Percentiles rank a stretch among this genome's conserved stretches.
Conservation (phyloP, 2,888 invertebrate species). For the Acleris sparsana region DNA sequence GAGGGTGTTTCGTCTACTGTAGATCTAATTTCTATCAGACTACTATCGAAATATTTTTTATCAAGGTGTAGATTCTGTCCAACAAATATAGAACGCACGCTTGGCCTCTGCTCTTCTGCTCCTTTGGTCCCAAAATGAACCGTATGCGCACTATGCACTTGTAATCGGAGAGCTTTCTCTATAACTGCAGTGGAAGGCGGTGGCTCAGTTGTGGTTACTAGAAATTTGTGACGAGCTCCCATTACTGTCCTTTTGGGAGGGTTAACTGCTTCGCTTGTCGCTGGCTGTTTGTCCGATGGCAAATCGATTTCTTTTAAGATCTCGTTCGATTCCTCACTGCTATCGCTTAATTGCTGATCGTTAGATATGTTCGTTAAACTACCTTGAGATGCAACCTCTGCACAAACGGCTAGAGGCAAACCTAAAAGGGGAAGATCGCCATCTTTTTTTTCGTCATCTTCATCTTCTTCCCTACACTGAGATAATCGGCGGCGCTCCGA, state of each 20-base stretch:
- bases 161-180: conserved; percentile 74
- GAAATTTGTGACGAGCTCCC: conserved; percentile 73
- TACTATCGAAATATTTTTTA: conserved; percentile 91
- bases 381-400: conserved; percentile 46
- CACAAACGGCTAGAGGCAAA: conserved; percentile 46
- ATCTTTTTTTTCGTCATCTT: conserved; percentile 85
- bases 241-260: conserved; percentile 67
- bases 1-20: conserved; percentile 86
- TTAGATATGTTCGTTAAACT: conserved; percentile 44
- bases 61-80: conserved; percentile 86
- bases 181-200: conserved; percentile 66
- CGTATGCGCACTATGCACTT: conserved; percentile 85
- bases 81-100: conserved; percentile 85
- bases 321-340: conserved; percentile 41
- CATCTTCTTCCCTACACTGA: conserved; percentile 93
- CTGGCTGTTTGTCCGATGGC: not conserved
- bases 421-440: conserved; percentile 47
- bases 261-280: conserved; percentile 59
- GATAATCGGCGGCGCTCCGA: conserved; percentile 87
- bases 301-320: conserved; percentile 43
- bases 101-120: conserved; percentile 81
- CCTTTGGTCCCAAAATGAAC: conserved; percentile 87
- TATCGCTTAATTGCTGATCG: conserved; percentile 42
- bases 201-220: conserved; percentile 66
- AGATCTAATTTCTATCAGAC: conserved; percentile 91